Conservation (phyloP, 2,113 vertebrate species). For the Lycaon pictus region DNA sequence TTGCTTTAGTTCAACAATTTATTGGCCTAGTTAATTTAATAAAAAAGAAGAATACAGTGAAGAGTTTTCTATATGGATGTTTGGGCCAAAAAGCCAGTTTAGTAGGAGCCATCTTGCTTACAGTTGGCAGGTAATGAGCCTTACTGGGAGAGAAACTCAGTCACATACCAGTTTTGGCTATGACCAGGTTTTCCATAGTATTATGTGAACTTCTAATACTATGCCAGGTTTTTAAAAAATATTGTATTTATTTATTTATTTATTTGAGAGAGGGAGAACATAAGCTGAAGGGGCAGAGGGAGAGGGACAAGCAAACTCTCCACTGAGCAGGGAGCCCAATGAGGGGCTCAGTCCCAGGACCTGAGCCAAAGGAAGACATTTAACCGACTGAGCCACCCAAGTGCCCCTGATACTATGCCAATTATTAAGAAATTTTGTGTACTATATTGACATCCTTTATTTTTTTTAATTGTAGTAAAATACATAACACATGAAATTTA, state of each 20-base stretch:
- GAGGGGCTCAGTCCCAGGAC: neutral
- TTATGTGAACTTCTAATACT: neutral
- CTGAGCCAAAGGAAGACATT: neutral
- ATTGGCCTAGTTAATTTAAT: neutral
- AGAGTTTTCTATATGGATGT: neutral
- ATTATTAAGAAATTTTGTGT: neutral
- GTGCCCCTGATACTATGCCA: neutral
- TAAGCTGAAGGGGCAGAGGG: neutral
- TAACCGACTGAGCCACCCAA: neutral
- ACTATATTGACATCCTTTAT: neutral
- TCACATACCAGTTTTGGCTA: neutral
- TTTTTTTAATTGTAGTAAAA: neutral
- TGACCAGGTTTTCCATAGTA: rapidly evolving
- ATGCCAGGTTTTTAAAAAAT: neutral
- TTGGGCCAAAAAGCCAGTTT: neutral
- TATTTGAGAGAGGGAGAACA: neutral
- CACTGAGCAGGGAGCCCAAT: neutral
- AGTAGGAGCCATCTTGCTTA: neutral
- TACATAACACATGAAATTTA: neutral
- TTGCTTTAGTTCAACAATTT: neutral
- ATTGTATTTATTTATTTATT: neutral
- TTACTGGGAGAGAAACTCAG: neutral
- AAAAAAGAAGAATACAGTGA: neutral
- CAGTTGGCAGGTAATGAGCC: neutral
- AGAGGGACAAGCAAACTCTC: neutral